phyloP scores from a whole-genome alignment of 1,140 invertebrate species.

The Drosophila malerkotliana region DNA sequence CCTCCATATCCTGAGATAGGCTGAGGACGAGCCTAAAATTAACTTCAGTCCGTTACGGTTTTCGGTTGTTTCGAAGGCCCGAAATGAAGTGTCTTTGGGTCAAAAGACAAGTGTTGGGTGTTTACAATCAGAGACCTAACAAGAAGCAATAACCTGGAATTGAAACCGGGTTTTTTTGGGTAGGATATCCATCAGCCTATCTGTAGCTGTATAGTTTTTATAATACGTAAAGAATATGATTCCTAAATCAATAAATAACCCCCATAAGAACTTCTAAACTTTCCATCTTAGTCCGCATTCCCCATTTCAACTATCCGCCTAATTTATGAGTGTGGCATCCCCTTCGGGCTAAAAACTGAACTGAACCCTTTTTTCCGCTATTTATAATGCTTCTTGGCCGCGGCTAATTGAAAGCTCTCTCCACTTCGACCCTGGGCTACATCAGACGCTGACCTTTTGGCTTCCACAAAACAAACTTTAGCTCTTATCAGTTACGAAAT shows the following conservation, averaged over 20 bases:
- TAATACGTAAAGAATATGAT: background rate
- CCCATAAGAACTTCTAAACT: background rate
- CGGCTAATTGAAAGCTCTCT: constrained; percentile 59
- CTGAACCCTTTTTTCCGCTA: constrained; percentile 37
- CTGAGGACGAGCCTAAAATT: constrained; percentile 29
- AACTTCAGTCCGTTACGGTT: constrained; percentile 41
- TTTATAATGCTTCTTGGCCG: constrained; percentile 50
- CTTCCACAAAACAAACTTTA: constrained; percentile 38
- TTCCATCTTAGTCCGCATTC: constrained; percentile 1
- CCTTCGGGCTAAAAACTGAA: constrained; percentile 4
- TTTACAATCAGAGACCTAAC: constrained; percentile 1
- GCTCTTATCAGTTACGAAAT: constrained; percentile 76
- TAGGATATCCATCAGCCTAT: background rate
- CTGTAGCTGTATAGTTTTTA: background rate
- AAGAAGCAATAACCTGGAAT: constrained; percentile 9
- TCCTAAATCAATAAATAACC: constrained; percentile 18
- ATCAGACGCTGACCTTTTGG: constrained; percentile 46
- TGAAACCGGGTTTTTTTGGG: background rate
- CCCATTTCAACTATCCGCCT: constrained; percentile 23
- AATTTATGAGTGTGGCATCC: constrained; percentile 18
- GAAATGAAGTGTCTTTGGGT: constrained; percentile 61
- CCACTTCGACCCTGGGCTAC: constrained; percentile 22
- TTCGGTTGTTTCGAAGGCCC: constrained; percentile 34
- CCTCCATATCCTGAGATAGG: constrained; percentile 29
- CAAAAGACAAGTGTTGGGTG: constrained; percentile 29